Percentiles rank a stretch among this genome's conserved stretches.
Conservation (phyloP, 2,797 vertebrate genomes). For the Basileuterus tristriatus region DNA sequence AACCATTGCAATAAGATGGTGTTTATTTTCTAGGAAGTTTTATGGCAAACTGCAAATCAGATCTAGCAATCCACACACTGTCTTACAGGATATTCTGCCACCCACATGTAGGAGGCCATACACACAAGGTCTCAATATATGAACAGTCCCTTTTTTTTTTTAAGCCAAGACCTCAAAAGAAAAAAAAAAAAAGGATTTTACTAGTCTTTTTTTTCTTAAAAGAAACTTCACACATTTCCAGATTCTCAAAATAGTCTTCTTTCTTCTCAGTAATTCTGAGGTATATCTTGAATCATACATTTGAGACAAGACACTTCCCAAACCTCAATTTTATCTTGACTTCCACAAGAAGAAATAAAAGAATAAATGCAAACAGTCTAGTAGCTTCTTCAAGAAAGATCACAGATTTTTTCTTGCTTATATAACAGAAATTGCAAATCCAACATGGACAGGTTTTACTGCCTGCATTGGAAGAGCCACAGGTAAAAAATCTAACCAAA, state of each 20-base stretch:
- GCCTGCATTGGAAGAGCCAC: not conserved
- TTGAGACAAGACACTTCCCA: not conserved
- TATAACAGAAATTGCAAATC: not conserved
- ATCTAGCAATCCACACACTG: not conserved
- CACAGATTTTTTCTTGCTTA: not conserved
- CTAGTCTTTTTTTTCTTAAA: not conserved
- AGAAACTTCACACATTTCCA: not conserved
- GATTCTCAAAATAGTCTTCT: not conserved
- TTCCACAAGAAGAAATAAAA: not conserved
- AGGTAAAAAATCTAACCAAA: not conserved
- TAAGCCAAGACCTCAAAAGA: not conserved
- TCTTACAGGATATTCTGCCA: not conserved
- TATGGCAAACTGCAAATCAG: not conserved
- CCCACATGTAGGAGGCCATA: not conserved
- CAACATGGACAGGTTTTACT: fast-evolving
- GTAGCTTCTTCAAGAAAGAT: not conserved
- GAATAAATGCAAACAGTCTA: not conserved
- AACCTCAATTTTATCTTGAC: not conserved
- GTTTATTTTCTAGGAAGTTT: not conserved
- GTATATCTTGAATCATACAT: fast-evolving
- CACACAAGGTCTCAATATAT: not conserved
- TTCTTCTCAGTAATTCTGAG: not conserved
- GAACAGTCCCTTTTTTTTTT: not conserved
- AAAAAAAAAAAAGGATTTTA: not conserved
- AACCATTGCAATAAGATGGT: not conserved